These are phyloP conservation scores for Megalopta genalis DNA, from an alignment of 1,140 invertebrate species.

Conservation along the genomic window DNA sequence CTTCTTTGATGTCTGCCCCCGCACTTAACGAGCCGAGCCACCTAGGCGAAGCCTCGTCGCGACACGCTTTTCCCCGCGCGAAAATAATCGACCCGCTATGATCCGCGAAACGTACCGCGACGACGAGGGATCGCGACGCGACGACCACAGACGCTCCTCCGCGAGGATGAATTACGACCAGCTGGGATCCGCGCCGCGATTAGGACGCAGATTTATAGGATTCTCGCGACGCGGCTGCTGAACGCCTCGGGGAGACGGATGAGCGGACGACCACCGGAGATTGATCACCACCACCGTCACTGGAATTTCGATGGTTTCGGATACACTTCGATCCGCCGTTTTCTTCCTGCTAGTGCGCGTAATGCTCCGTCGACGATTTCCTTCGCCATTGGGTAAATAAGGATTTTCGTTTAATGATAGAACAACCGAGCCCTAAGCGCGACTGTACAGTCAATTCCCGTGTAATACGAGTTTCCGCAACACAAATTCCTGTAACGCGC, in stretches of 20 bases:
- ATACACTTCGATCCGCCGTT: not conserved
- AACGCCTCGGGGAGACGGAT: not conserved
- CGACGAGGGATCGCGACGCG: not conserved
- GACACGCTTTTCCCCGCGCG: not conserved
- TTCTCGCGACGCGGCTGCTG: not conserved
- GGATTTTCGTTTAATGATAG: no score
- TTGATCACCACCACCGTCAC: not conserved
- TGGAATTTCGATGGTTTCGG: not conserved
- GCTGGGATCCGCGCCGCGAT: conserved; percentile 42
- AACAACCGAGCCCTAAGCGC: no score
- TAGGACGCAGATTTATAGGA: conserved; percentile 46
- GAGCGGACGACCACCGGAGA: not conserved
- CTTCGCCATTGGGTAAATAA: no score
- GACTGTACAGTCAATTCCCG: no score
- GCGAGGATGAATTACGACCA: conserved; percentile 47
- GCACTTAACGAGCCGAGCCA: conserved; percentile 33
- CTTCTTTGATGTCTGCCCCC: conserved; percentile 33
- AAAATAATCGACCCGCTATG: conserved; percentile 30
- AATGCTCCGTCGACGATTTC: no score
- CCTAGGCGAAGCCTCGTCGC: not conserved
- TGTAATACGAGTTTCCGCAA: no score
- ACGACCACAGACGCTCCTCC: conserved; percentile 21
- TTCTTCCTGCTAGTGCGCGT: no score
- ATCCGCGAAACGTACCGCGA: conserved; percentile 33
- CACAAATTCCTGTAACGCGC: no score